Evolutionary conservation across 2,113 vertebrate genomes (phyloP).

Genomic region (Recurvirostra avosetta): DNA sequence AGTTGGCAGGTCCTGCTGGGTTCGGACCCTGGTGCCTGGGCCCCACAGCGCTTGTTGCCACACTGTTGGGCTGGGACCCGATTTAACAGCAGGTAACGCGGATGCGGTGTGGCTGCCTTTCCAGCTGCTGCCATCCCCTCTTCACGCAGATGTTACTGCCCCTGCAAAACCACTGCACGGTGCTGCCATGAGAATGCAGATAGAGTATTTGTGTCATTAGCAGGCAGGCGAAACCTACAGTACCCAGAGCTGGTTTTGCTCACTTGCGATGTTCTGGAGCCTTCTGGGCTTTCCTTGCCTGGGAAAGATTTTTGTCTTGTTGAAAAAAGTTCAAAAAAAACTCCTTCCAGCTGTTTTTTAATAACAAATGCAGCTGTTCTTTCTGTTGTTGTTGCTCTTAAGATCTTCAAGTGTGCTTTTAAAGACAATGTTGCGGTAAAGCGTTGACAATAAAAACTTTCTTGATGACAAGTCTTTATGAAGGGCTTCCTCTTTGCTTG

Average conservation of each 20-base stretch:
- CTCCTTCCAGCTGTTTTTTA: not conserved
- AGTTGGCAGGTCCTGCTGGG: not conserved
- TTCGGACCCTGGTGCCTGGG: not conserved
- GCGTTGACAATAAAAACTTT: not conserved
- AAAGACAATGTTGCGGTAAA: not conserved
- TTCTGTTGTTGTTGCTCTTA: not conserved
- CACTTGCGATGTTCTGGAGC: not conserved
- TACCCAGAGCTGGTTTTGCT: not conserved
- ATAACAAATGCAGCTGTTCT: not conserved
- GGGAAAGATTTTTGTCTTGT: not conserved
- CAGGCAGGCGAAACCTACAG: accelerated
- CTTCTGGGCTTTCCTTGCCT: not conserved
- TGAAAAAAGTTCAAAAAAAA: not conserved
- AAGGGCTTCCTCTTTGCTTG: not conserved
- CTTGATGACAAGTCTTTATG: not conserved
- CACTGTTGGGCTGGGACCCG: accelerated
- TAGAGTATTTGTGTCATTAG: not conserved
- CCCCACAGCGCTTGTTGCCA: not conserved
- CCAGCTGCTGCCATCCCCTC: not conserved
- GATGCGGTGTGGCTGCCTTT: accelerated
- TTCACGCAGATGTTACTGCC: not conserved
- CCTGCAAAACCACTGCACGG: not conserved
- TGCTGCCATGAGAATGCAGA: accelerated
- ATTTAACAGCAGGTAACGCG: not conserved
- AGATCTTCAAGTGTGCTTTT: not conserved